Conservation (phyloP, 2,888 invertebrate species). For the Dolichopus griseipennis region DNA sequence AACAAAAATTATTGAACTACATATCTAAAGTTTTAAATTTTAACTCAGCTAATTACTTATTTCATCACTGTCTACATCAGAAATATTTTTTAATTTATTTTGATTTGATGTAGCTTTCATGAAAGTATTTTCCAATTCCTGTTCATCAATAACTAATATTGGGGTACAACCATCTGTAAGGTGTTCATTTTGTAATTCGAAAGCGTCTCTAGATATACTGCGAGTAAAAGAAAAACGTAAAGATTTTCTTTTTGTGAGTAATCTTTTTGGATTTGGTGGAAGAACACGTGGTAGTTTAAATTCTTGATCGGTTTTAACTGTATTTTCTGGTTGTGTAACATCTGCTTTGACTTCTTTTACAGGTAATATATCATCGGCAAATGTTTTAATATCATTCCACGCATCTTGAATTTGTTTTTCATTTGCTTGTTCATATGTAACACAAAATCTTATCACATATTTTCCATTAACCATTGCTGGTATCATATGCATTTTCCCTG, state of each 20-base stretch:
- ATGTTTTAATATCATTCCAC: slow-evolving; percentile 52
- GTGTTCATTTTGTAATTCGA: slow-evolving; percentile 40
- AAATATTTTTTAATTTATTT: slow-evolving; percentile 34
- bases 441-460: slow-evolving; percentile 71
- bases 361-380: slow-evolving; percentile 51
- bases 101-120: slow-evolving; percentile 33
- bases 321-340: slow-evolving; percentile 9
- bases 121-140: slow-evolving; percentile 36
- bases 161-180: slow-evolving; percentile 43
- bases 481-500: slow-evolving; percentile 79
- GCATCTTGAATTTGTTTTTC: slow-evolving; percentile 65
- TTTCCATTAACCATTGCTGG: slow-evolving; percentile 67
- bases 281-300: slow-evolving; percentile 33
- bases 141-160: slow-evolving; percentile 39
- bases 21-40: too few species aligned
- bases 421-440: slow-evolving; percentile 66
- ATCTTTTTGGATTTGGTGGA: slow-evolving; percentile 33
- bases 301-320: slow-evolving; percentile 19
- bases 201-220: slow-evolving; percentile 43
- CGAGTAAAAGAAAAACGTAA: slow-evolving; percentile 43
- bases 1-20: too few species aligned
- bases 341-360: slow-evolving; percentile 24
- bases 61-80: slow-evolving; percentile 41
- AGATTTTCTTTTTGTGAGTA: slow-evolving; percentile 41
- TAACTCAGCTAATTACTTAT: slow-evolving; percentile 33